These are phyloP conservation scores for Plagodis pulveraria DNA, from an alignment of 2,888 invertebrate genomes.

Conservation along the genomic window DNA sequence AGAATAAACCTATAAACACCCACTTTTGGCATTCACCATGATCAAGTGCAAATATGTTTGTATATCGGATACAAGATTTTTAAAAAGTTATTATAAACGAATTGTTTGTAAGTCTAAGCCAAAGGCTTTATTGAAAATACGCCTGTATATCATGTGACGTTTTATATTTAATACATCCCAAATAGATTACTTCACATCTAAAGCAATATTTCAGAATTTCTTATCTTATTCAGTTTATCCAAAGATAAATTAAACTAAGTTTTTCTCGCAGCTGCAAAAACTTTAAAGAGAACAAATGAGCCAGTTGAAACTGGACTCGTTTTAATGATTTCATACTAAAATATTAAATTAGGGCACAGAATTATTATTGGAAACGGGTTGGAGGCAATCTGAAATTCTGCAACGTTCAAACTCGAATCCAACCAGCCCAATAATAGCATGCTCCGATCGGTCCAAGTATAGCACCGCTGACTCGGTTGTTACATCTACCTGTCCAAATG, in stretches of 20 bases:
- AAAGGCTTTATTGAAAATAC: too few species aligned
- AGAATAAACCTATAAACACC: too few species aligned
- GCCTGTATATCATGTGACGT: too few species aligned
- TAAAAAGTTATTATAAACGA: too few species aligned
- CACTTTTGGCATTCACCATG: too few species aligned
- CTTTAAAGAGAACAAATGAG: background rate
- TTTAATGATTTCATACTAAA: constrained; percentile 1
- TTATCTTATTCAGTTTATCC: background rate
- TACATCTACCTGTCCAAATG: constrained; percentile 68
- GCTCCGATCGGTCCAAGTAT: constrained; percentile 78
- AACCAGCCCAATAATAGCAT: constrained; percentile 76
- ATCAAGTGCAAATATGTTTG: too few species aligned
- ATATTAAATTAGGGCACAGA: constrained; percentile 2
- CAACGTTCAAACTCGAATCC: constrained; percentile 54
- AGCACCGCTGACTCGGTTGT: constrained; percentile 71
- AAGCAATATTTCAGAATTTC: background rate
- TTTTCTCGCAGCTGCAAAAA: background rate
- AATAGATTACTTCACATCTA: too few species aligned
- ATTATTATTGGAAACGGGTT: constrained; percentile 8
- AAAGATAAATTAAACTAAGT: background rate
- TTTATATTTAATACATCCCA: too few species aligned
- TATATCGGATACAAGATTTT: too few species aligned
- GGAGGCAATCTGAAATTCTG: constrained; percentile 52
- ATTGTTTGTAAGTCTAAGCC: too few species aligned
- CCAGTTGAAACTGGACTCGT: background rate